These are phyloP conservation scores for Andrena hattorfiana DNA, from an alignment of 2,888 invertebrate genomes.

Conservation along the genomic window DNA sequence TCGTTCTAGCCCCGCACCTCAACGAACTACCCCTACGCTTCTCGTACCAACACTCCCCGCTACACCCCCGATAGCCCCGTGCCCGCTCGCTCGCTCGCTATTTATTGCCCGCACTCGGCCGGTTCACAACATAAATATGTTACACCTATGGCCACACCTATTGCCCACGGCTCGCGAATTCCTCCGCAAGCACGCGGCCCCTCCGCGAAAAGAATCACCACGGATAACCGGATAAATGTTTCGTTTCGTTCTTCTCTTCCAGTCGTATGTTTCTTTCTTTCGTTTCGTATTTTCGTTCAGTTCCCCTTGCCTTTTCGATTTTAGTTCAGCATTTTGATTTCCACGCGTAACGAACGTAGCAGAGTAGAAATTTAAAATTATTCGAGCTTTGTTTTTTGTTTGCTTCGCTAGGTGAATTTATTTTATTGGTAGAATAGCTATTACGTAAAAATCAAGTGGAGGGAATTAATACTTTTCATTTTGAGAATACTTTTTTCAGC, in stretches of 20 bases:
- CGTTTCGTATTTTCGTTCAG: too few species aligned
- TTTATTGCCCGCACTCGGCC: constrained; percentile 83
- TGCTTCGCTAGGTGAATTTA: not conserved
- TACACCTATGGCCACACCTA: constrained; percentile 79
- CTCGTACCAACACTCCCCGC: constrained; percentile 42
- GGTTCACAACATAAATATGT: constrained; percentile 85
- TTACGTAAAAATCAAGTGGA: not conserved
- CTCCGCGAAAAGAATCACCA: constrained; percentile 63
- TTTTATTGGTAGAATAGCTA: not conserved
- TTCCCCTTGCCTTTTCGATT: not conserved
- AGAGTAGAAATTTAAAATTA: not conserved
- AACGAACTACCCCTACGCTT: constrained; percentile 64
- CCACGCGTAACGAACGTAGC: not conserved
- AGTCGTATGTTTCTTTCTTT: not conserved
- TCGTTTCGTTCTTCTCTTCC: not conserved
- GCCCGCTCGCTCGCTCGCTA: constrained; percentile 76
- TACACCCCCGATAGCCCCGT: constrained; percentile 29
- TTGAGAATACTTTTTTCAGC: not conserved
- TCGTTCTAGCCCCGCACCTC: constrained; percentile 78
- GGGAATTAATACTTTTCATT: not conserved
- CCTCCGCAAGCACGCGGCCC: constrained; percentile 54
- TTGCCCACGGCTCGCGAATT: constrained; percentile 65
- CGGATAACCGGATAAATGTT: constrained; percentile 42
- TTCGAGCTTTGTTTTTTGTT: not conserved
- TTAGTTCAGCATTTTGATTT: not conserved